Conservation (phyloP, 2,888 invertebrate genomes). For the Tryphoninae sp. region DNA sequence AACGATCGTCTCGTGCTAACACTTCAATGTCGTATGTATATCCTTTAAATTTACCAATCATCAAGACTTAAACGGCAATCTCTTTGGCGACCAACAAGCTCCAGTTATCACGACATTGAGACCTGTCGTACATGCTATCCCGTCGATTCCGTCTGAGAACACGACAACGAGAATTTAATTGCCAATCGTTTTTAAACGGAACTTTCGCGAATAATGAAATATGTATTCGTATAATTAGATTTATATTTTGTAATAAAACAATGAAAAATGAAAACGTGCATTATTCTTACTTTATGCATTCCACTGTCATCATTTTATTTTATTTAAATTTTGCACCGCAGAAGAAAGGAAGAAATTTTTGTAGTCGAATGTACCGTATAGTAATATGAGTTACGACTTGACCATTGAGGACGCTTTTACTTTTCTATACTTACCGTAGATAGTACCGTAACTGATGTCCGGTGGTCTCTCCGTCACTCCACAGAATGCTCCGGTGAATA, state of each 20-base stretch:
- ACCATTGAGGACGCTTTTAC: conserved; percentile 64
- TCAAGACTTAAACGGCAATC: conserved; percentile 3
- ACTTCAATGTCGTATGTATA: conserved; percentile 12
- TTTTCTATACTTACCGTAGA: conserved; percentile 49
- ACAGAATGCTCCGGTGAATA: not conserved
- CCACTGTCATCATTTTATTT: conserved; percentile 6
- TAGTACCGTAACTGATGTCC: conserved; percentile 46
- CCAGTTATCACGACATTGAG: not conserved
- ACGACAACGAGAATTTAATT: not conserved
- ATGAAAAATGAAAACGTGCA: not conserved
- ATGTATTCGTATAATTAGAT: conserved; percentile 9
- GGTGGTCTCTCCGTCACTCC: conserved; percentile 38
- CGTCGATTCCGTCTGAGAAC: not conserved
- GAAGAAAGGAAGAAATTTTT: conserved; percentile 14
- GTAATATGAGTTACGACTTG: conserved; percentile 55
- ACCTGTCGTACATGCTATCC: not conserved
- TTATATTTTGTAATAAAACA: conserved; percentile 42
- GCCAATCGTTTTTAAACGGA: not conserved
- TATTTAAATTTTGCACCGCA: not conserved
- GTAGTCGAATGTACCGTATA: conserved; percentile 35
- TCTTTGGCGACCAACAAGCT: not conserved
- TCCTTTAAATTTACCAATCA: conserved; percentile 25
- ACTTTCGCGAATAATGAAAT: not conserved
- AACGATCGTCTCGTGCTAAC: not conserved
- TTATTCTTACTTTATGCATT: not conserved